phyloP scores from a whole-genome alignment of 2,113 vertebrate species.

The Falco punctatus region DNA sequence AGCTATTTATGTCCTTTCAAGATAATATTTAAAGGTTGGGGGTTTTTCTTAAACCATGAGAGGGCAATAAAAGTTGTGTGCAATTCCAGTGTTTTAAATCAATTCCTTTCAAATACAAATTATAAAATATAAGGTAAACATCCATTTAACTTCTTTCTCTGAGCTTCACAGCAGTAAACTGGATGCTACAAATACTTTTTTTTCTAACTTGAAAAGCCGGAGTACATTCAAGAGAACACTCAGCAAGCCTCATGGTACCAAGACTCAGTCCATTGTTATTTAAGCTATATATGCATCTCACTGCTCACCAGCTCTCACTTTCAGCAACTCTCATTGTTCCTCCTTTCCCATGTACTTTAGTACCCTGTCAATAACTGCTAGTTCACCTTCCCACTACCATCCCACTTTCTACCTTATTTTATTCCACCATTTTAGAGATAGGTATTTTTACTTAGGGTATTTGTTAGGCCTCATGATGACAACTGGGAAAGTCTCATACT shows the following conservation, averaged over 20 bases:
- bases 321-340: neutral
- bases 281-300: neutral
- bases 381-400: neutral
- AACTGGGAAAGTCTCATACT: neutral
- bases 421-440: neutral
- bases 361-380: neutral
- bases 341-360: neutral
- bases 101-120: neutral
- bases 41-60: neutral
- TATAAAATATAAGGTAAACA: neutral
- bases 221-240: neutral
- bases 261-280: neutral
- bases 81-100: neutral
- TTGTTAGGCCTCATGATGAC: neutral
- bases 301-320: neutral
- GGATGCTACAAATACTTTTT: neutral
- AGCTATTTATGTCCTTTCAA: neutral
- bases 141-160: neutral
- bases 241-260: neutral
- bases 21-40: neutral
- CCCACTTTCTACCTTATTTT: neutral
- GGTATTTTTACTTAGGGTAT: neutral
- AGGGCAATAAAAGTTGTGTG: neutral
- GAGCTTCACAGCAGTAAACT: neutral
- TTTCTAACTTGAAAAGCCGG: neutral